Percentiles rank a stretch among this genome's conserved stretches.
These are phyloP conservation scores for Pristionchus fissidentatus DNA, from an alignment of 2,888 invertebrate genomes.

Conservation along the genomic window DNA sequence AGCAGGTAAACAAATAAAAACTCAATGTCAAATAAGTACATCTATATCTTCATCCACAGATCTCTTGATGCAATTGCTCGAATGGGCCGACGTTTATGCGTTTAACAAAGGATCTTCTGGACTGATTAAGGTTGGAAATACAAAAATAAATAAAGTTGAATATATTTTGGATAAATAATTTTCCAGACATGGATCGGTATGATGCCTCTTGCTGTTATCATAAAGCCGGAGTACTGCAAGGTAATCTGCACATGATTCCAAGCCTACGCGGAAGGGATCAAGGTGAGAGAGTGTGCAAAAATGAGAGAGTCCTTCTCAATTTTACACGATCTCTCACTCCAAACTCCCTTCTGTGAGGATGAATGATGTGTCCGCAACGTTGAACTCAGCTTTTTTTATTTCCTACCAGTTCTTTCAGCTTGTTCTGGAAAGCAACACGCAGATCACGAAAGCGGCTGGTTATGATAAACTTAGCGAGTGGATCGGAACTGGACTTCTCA, in stretches of 20 bases:
- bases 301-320: too few species aligned
- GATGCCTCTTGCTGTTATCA: neutral
- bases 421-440: slow-evolving; percentile 72
- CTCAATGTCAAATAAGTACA: neutral
- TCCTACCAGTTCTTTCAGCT: slow-evolving; percentile 44
- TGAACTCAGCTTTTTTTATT: neutral
- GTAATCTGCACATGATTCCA: neutral
- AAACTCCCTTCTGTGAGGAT: too few species aligned
- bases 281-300: too few species aligned
- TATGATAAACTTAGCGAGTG: slow-evolving; percentile 77
- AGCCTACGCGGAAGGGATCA: too few species aligned
- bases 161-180: neutral
- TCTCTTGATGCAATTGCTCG: neutral
- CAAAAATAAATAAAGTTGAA: neutral
- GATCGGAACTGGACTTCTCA: slow-evolving; percentile 78
- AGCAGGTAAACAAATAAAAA: neutral
- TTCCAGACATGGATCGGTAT: slow-evolving; percentile 31
- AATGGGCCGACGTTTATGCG: neutral
- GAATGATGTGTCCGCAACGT: too few species aligned
- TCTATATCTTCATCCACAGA: neutral
- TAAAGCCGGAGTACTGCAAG: slow-evolving; percentile 13
- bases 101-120: slow-evolving; percentile 6
- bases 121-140: neutral
- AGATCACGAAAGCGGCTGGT: slow-evolving; percentile 76
- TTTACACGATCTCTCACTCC: too few species aligned